These are phyloP conservation scores for Butorides virescens DNA, from an alignment of 2,113 vertebrate genomes.

Conservation along the genomic window DNA sequence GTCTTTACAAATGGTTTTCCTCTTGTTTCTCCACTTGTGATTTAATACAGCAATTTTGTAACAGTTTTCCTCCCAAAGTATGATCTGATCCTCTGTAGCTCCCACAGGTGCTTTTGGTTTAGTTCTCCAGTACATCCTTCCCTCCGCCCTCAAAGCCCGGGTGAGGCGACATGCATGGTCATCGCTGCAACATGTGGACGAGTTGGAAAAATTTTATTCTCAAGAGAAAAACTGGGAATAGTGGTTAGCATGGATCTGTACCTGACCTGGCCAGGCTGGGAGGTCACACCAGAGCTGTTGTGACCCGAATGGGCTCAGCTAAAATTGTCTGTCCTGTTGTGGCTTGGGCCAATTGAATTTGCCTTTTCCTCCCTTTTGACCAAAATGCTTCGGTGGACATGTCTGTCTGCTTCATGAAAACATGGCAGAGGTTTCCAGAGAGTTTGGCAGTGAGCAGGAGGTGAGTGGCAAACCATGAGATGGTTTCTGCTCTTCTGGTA, in stretches of 20 bases:
- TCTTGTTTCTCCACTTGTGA: background rate
- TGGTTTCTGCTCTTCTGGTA: background rate
- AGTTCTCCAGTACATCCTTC: background rate
- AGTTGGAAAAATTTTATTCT: background rate
- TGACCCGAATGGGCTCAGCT: background rate
- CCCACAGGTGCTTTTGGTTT: background rate
- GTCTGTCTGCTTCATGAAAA: background rate
- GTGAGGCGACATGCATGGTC: background rate
- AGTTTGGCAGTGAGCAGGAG: background rate
- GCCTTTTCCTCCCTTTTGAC: background rate
- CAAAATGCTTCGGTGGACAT: background rate
- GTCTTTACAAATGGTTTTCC: background rate
- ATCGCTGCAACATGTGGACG: background rate
- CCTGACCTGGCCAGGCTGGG: background rate
- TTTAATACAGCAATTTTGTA: background rate
- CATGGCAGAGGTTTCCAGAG: background rate
- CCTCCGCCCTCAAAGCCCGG: background rate
- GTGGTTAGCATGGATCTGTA: background rate
- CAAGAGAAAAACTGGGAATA: background rate
- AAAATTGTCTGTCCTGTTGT: background rate
- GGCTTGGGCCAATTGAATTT: background rate
- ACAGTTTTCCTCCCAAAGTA: background rate
- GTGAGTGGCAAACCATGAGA: background rate
- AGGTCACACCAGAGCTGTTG: background rate
- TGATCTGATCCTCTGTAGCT: background rate